Percentiles rank a stretch among this genome's conserved stretches.
Conservation (phyloP, 2,888 invertebrate species). For the Cerastoderma edule region DNA sequence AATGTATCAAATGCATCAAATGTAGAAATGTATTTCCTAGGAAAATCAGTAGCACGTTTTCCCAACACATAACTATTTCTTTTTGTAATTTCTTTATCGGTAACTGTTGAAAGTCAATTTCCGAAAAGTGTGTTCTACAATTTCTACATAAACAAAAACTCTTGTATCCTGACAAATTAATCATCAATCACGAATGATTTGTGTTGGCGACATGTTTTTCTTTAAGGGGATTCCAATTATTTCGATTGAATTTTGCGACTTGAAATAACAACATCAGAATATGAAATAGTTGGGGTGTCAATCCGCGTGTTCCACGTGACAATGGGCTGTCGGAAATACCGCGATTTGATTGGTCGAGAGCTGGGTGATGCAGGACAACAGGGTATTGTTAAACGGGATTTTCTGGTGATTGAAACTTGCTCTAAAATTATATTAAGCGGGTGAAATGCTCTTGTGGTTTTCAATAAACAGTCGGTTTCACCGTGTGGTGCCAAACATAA, state of each 20-base stretch:
- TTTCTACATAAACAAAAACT: constrained; percentile 54
- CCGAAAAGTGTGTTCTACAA: constrained; percentile 44
- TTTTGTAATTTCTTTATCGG: too few relatives aligned
- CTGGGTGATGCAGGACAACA: constrained; percentile 17
- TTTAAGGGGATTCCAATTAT: constrained; percentile 52
- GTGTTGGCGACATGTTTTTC: constrained; percentile 54
- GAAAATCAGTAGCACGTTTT: too few relatives aligned
- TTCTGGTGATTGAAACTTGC: constrained; percentile 11
- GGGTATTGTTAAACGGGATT: constrained; percentile 5
- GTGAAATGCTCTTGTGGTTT: constrained; percentile 25
- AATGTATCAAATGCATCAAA: too few relatives aligned
- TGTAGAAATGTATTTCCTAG: too few relatives aligned
- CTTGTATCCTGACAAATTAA: constrained; percentile 60
- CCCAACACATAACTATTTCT: too few relatives aligned
- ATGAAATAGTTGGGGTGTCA: constrained; percentile 54
- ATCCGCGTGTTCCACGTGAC: constrained; percentile 17
- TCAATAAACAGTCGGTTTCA: constrained; percentile 8
- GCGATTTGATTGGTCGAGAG: constrained; percentile 11
- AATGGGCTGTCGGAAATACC: constrained; percentile 18
- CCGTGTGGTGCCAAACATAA: constrained; percentile 5
- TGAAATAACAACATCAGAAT: constrained; percentile 52
- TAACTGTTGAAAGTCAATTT: constrained; percentile 50
- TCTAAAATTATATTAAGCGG: constrained; percentile 21
- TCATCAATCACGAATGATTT: constrained; percentile 55
- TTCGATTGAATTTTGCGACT: constrained; percentile 53